A percentile compares a stretch with the other conserved stretches of the same genome.
Evolutionary conservation across 2,113 vertebrate genomes (phyloP).

Genomic region (Clarias magur): DNA sequence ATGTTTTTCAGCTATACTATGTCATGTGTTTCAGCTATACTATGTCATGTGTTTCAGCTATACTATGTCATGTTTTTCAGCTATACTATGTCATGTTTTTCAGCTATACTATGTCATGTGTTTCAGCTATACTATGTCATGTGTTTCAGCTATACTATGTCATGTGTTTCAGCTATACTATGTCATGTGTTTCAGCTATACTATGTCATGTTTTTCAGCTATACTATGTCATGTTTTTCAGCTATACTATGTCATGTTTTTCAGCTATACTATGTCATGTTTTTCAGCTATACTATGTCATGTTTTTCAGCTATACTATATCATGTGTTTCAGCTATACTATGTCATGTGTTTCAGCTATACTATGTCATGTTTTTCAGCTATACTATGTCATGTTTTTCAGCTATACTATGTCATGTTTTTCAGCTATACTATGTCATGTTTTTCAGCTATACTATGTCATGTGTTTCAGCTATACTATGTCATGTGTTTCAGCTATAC

Average conservation of each 20-base stretch:
- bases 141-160: slow-evolving; percentile 7
- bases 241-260: not conserved
- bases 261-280: too few relatives aligned
- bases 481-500: slow-evolving; percentile 5
- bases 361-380: slow-evolving; percentile 6
- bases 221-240: slow-evolving; percentile 7
- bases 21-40: slow-evolving; percentile 5
- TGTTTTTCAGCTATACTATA: too few relatives aligned
- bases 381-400: not conserved
- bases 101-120: too few relatives aligned
- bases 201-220: not conserved
- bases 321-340: slow-evolving; percentile 2
- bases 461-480: slow-evolving; percentile 7
- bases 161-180: too few relatives aligned
- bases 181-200: slow-evolving; percentile 3
- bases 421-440: slow-evolving; percentile 6
- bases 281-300: slow-evolving; percentile 5
- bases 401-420: too few relatives aligned
- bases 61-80: slow-evolving; percentile 7
- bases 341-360: too few relatives aligned
- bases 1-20: too few relatives aligned
- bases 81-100: not conserved
- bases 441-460: too few relatives aligned
- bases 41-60: too few relatives aligned
- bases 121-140: slow-evolving; percentile 14